These are phyloP conservation scores for Pollenia labialis DNA, from an alignment of 2,888 invertebrate genomes.

Conservation along the genomic window DNA sequence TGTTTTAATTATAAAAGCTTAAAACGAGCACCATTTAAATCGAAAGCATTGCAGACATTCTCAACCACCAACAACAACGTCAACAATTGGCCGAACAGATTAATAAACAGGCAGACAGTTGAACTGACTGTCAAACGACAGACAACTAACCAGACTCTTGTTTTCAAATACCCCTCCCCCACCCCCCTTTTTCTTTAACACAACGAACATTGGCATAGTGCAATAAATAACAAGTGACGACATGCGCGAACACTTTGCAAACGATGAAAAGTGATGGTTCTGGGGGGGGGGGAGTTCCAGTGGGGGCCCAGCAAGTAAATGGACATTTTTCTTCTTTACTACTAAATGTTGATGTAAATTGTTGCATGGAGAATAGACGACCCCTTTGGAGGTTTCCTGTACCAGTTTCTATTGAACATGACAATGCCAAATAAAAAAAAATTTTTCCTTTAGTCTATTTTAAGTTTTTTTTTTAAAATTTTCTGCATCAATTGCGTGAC, in stretches of 20 bases:
- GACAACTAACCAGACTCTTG: conserved; percentile 1
- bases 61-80: not conserved
- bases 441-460: conserved; percentile 1
- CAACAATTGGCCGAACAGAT: conserved; percentile 3
- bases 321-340: not conserved
- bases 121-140: not conserved
- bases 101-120: not conserved
- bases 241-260: conserved; percentile 65
- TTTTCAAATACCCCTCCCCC: not conserved
- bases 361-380: not conserved
- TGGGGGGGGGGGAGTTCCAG: not conserved
- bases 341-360: not conserved
- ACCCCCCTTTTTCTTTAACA: not conserved
- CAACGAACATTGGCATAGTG: conserved; percentile 2
- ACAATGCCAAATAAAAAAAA: conserved; percentile 35
- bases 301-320: not conserved
- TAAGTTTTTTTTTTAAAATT: conserved; percentile 35
- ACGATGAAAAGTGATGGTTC: conserved; percentile 13
- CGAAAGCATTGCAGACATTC: conserved; percentile 42
- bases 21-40: conserved; percentile 30
- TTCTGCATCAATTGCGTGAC: conserved; percentile 67
- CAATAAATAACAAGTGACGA: conserved; percentile 69
- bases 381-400: not conserved
- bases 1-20: conserved; percentile 59
- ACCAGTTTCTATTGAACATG: conserved; percentile 21